Percentiles rank a stretch among this genome's conserved stretches.
phyloP scores from a whole-genome alignment of 2,888 invertebrate genomes.

The Torymus texanus region DNA sequence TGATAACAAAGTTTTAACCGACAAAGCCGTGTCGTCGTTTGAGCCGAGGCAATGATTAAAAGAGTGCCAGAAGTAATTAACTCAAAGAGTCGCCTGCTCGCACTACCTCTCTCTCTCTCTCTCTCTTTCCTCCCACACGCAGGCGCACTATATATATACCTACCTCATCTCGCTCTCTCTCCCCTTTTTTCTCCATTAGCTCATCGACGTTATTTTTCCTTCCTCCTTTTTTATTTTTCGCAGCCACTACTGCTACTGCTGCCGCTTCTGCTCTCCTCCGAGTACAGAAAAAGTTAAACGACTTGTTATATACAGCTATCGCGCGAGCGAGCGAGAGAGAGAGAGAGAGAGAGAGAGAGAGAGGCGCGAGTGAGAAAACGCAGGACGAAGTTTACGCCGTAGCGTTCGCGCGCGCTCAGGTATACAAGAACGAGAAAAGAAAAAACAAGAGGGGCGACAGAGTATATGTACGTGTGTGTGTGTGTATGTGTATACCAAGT shows the following conservation, averaged over 20 bases:
- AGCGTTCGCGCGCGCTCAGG: background rate
- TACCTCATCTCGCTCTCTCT: background rate
- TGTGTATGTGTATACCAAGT: conserved; percentile 4
- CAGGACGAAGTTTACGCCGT: conserved; percentile 13
- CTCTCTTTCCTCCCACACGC: conserved; percentile 8
- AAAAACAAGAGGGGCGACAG: background rate
- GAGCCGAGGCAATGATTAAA: conserved; percentile 47
- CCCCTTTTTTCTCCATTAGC: conserved; percentile 39
- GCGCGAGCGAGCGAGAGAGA: background rate
- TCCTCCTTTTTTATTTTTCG: background rate
- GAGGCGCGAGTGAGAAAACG: no score
- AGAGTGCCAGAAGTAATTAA: conserved; percentile 49
- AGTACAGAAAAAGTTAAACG: conserved; percentile 47
- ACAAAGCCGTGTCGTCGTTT: conserved; percentile 46
- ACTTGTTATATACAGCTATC: conserved; percentile 38
- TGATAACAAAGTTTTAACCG: conserved; percentile 51
- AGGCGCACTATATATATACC: no score
- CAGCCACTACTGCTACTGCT: background rate
- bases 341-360: no score
- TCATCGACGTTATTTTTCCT: conserved; percentile 34
- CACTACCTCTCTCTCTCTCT: background rate
- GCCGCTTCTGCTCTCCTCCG: background rate
- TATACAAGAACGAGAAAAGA: background rate
- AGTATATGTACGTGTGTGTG: background rate
- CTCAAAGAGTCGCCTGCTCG: conserved; percentile 22